Percentiles rank a stretch among this genome's conserved stretches.
These are phyloP conservation scores for Caenorhabditis afra DNA, from an alignment of 2,888 invertebrate genomes.

Conservation along the genomic window DNA sequence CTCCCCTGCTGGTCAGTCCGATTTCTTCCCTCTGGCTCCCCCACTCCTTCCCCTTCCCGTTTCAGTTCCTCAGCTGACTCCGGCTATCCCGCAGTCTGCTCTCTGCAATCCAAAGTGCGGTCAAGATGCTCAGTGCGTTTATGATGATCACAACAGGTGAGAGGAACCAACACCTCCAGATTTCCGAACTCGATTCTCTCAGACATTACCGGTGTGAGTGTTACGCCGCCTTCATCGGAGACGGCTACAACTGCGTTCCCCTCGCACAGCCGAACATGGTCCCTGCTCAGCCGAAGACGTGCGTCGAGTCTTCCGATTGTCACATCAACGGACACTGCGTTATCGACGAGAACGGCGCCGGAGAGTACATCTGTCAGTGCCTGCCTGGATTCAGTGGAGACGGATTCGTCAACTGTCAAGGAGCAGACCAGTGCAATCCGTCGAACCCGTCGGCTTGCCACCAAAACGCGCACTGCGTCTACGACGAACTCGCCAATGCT, in stretches of 20 bases:
- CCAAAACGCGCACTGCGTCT: conserved; percentile 80
- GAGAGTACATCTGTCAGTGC: conserved; percentile 82
- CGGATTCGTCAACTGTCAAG: conserved; percentile 76
- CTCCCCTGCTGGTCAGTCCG: conserved; percentile 54
- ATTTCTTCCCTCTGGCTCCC: neutral
- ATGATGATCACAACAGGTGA: conserved; percentile 81
- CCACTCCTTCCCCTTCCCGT: conserved; percentile 13
- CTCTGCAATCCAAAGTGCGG: conserved; percentile 79
- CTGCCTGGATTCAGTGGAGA: conserved; percentile 82
- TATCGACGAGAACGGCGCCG: conserved; percentile 75
- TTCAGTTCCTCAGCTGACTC: conserved; percentile 43
- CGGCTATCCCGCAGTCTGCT: conserved; percentile 12
- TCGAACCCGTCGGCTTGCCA: conserved; percentile 72
- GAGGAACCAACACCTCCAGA: too few species aligned
- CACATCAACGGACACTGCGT: conserved; percentile 81
- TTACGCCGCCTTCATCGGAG: conserved; percentile 80
- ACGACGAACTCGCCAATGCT: conserved; percentile 78
- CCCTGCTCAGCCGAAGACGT: conserved; percentile 64
- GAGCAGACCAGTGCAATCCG: conserved; percentile 72
- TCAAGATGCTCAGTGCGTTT: conserved; percentile 82
- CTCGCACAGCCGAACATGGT: conserved; percentile 46
- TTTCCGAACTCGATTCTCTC: neutral
- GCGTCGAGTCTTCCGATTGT: conserved; percentile 81
- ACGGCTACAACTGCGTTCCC: conserved; percentile 78
- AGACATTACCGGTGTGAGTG: conserved; percentile 72